Percentiles rank a stretch among this genome's conserved stretches.
Evolutionary conservation across 1,140 invertebrate species (phyloP).

Genomic region (Campoletis sonorensis): DNA sequence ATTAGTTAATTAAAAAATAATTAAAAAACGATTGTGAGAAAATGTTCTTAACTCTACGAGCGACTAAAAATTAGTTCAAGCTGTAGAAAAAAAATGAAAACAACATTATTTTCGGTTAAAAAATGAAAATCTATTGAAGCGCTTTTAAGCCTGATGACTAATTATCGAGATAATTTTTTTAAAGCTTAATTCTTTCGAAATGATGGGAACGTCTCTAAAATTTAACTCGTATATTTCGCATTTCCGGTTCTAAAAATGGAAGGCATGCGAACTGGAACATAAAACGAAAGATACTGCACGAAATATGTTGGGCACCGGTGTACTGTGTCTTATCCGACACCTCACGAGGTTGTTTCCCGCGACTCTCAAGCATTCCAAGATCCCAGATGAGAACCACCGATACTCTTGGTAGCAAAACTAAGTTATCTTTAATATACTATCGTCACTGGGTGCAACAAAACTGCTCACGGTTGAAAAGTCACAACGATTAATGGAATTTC

Average conservation of each 20-base stretch:
- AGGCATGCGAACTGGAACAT: not conserved
- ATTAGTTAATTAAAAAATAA: too few relatives aligned
- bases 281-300: not conserved
- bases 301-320: not conserved
- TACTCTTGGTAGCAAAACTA: slow-evolving; percentile 2
- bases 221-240: not conserved
- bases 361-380: not conserved
- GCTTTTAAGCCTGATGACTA: too few relatives aligned
- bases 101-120: too few relatives aligned
- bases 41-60: too few relatives aligned
- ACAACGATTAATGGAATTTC: slow-evolving; percentile 14
- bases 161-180: too few relatives aligned
- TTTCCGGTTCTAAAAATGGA: not conserved
- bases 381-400: not conserved
- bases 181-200: too few relatives aligned
- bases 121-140: too few relatives aligned
- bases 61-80: too few relatives aligned
- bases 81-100: too few relatives aligned
- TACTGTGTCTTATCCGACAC: not conserved
- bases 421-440: slow-evolving; percentile 1
- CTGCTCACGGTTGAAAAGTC: slow-evolving; percentile 13
- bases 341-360: not conserved
- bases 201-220: too few relatives aligned
- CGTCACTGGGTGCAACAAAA: slow-evolving; percentile 1
- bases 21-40: too few relatives aligned